phyloP scores from a whole-genome alignment of 1,140 invertebrate species.

The Antheraea pernyi region DNA sequence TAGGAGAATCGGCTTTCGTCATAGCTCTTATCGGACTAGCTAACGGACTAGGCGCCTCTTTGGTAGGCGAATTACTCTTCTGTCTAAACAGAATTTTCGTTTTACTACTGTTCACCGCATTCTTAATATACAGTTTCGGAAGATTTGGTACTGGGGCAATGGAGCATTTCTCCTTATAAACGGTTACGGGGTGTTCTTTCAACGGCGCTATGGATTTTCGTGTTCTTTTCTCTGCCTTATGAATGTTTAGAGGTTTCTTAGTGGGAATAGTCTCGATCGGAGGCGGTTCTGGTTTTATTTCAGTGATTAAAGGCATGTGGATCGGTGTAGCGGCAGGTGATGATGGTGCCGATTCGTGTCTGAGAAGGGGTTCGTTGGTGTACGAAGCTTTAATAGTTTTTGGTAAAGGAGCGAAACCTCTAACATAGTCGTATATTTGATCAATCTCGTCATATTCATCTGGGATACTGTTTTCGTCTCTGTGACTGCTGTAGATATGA shows the following conservation, averaged over 20 bases:
- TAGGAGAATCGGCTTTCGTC: conserved; percentile 85
- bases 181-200: conserved; percentile 80
- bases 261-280: conserved; percentile 94
- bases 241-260: conserved; percentile 82
- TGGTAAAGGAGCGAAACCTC: conserved; percentile 93
- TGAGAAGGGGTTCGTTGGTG: conserved; percentile 69
- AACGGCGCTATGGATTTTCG: conserved; percentile 73
- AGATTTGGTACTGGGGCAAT: conserved; percentile 70
- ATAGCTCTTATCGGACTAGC: conserved; percentile 77
- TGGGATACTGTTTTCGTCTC: conserved; percentile 79
- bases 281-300: conserved; percentile 90
- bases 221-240: conserved; percentile 85
- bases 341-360: conserved; percentile 72
- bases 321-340: conserved; percentile 75
- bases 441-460: conserved; percentile 98
- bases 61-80: conserved; percentile 86
- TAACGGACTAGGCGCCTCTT: conserved; percentile 83
- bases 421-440: conserved; percentile 97
- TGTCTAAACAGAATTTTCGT: conserved; percentile 84
- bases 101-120: conserved; percentile 83
- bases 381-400: conserved; percentile 88
- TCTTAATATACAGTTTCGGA: conserved; percentile 89
- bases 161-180: conserved; percentile 75
- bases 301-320: conserved; percentile 79
- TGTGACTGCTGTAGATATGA: conserved; percentile 76